These are phyloP conservation scores for Sciaenops ocellatus DNA, from an alignment of 2,797 vertebrate genomes.

Conservation along the genomic window DNA sequence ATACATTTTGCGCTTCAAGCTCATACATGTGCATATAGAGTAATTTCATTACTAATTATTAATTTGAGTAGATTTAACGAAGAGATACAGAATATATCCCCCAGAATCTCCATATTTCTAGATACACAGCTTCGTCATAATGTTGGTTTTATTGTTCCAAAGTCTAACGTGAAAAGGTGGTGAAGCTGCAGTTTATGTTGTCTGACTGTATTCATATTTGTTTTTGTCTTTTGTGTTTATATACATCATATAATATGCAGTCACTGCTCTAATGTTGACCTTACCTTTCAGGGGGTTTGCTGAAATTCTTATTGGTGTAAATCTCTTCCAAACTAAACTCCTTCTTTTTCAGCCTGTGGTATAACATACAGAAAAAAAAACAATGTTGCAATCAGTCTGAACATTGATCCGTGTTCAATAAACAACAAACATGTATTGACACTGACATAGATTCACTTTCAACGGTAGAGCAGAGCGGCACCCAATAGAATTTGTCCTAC, in stretches of 20 bases:
- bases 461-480: neutral
- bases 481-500: neutral
- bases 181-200: neutral
- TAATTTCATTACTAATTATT: too few species aligned
- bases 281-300: conserved; percentile 90
- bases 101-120: neutral
- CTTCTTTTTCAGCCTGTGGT: conserved; percentile 91
- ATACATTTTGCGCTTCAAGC: too few species aligned
- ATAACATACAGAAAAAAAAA: conserved; percentile 33
- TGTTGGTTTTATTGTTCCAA: conserved; percentile 2
- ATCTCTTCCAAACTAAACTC: conserved; percentile 95
- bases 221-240: neutral
- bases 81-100: too few species aligned
- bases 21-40: too few species aligned
- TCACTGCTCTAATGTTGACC: conserved; percentile 8
- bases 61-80: too few species aligned
- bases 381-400: neutral
- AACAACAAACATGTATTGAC: neutral
- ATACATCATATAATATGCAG: neutral
- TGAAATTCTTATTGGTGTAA: conserved; percentile 95
- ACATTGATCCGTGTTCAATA: conserved; percentile 34
- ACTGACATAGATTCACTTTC: conserved; percentile 6
- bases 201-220: neutral
- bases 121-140: neutral
- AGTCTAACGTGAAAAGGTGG: neutral